Conservation (phyloP, 2,888 invertebrate genomes). For the Eupithecia dodoneata region DNA sequence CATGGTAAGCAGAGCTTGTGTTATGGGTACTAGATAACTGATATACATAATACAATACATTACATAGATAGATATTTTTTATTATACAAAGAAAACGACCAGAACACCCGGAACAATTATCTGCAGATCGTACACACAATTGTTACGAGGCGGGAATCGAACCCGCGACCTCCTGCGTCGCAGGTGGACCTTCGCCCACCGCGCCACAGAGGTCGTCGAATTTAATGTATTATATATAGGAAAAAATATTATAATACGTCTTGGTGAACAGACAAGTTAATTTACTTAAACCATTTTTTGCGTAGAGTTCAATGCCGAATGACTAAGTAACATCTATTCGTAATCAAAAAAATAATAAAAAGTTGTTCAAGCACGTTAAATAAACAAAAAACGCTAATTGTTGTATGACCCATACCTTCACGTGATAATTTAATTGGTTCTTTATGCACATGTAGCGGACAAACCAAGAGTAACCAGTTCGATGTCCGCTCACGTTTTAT, state of each 20-base stretch:
- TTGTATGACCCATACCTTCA: conserved; percentile 3
- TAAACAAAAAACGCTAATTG: neutral
- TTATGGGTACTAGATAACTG: too few species aligned
- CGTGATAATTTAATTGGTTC: conserved; percentile 9
- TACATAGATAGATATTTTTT: too few species aligned
- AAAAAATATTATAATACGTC: neutral
- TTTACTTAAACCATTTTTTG: neutral
- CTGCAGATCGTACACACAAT: too few species aligned
- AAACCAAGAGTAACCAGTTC: neutral
- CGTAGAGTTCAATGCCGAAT: conserved; percentile 1
- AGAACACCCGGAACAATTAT: too few species aligned
- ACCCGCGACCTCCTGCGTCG: too few species aligned
- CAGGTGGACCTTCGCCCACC: too few species aligned
- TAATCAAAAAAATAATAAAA: neutral
- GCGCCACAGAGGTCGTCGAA: too few species aligned
- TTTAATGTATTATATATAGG: too few species aligned
- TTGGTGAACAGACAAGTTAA: neutral
- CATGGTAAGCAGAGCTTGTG: too few species aligned
- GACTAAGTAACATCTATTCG: neutral
- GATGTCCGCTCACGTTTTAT: neutral
- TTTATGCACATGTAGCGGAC: conserved; percentile 12
- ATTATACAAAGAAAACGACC: too few species aligned
- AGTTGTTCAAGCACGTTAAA: conserved; percentile 3
- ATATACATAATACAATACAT: too few species aligned
- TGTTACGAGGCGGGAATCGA: too few species aligned